Evolutionary conservation across 2,113 vertebrate species (phyloP), one percentile per base, ranked within the genome.

Genomic region (Pelusios castaneus): DNA sequence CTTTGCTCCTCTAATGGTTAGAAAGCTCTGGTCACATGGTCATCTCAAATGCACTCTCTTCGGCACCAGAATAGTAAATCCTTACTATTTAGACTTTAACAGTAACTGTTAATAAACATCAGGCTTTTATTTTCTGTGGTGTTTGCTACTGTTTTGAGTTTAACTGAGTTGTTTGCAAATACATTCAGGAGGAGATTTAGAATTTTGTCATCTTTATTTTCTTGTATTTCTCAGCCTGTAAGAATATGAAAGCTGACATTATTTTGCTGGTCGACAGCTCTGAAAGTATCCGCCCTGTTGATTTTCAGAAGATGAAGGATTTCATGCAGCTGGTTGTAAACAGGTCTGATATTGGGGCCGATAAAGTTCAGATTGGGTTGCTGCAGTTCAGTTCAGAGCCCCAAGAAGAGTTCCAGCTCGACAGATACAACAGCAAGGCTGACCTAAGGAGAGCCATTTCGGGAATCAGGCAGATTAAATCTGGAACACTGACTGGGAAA

Each of bases 181-280:
- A 24, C 11, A 78, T 34, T 63, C 43, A 60, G 54, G 54, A 51
- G 52, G 41, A 78, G 34, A 83, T 84, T 80, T 60, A 51, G 10
- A 41, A 8, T 60, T 17, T 60, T 55, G 11, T 77, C 22, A 77
- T 10, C 73, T 92, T 16, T 85, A 5, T 91, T 86, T 80, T 77
- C 54, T 55, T 76, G 3, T 63, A 75, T 11, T 78, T 96, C 90
- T 34, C 91, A 99, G 99, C 87, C 60, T 99, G 98, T 93, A 98
- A 98, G 89, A 97, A 98, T 31, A 87, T 93, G 67, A 97, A 97
- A 88, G 98, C 98, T 11, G 98, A 99, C 88, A 95, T 99, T 55
- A 38, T 99, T 45, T 99, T 99, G 97, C 92, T 99, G 94, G 97
- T 99, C 19, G 98, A 99, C 86, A 97, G 98, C 87, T 99, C 99